Evolutionary conservation across 2,113 vertebrate genomes (phyloP), one percentile per base, ranked within the genome.

Genomic region (Ceuthmochares aereus): DNA sequence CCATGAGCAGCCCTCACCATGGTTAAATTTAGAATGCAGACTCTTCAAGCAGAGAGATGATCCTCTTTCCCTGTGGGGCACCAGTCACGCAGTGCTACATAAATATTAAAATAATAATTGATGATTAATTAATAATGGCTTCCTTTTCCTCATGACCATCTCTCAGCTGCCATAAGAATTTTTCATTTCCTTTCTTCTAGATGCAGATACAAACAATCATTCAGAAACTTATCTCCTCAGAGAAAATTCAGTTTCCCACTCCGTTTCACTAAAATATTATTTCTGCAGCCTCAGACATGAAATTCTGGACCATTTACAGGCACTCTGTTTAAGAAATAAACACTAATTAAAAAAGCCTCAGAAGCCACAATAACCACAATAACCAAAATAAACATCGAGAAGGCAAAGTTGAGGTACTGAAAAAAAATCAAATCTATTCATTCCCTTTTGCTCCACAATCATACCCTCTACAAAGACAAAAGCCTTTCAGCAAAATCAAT

Each of bases 51-150:
- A 90, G 87, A 77, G 75, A 88, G 72, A 91, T 89, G 90, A 95
- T 96, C 85, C 4, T 60, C 56, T 47, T 90, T 94, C 90, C 92
- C 92, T 81, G 72, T 90, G 69, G 92, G 84, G 83, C 64, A 92
- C 43, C 85, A 94, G 83, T 90, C 90, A 90, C 76, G 84, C 55
- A 83, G 82, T 52, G 47, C 84, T 83, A 94, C 92, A 95, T 95
- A 93, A 92, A 96, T 96, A 96, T 93, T 96, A 94, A 94, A 96
- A 95, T 90, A 94, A 96, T 95, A 96, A 96, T 89, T 94, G 88
- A 90, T 92, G 76, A 96, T 94, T 96, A 96, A 96, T 97, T 96
- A 95, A 96, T 92, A 95, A 96, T 89, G 58, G 68, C 72, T 94
- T 96, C 86, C 79, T 90, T 94, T 81, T 96, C 45, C 76, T 96